A percentile compares a stretch with the other conserved stretches of the same genome.
Conservation (phyloP, 2,888 invertebrate species). For the Polietes domitor region DNA sequence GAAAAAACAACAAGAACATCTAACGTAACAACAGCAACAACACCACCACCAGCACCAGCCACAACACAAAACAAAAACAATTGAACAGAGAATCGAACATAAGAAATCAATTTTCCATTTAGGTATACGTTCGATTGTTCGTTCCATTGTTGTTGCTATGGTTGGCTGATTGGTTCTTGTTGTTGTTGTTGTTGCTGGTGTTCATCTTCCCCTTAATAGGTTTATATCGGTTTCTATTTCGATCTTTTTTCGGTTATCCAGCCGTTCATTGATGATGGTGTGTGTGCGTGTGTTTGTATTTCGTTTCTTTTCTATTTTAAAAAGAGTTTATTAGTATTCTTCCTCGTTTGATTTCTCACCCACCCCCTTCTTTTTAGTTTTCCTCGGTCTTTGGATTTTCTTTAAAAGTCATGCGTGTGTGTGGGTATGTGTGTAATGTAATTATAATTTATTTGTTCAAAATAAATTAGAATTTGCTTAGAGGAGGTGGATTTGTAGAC, state of each 20-base stretch:
- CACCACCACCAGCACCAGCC: too few relatives aligned
- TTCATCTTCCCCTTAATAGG: too few relatives aligned
- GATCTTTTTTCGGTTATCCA: constrained; percentile 9
- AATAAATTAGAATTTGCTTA: neutral
- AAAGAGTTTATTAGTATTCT: constrained; percentile 21
- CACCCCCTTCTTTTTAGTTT: neutral
- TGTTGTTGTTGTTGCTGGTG: too few relatives aligned
- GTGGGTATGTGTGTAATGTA: constrained; percentile 22
- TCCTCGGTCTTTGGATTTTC: neutral
- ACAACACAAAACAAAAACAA: neutral
- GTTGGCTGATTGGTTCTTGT: neutral
- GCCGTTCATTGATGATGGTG: neutral
- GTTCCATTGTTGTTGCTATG: neutral
- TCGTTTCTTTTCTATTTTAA: neutral
- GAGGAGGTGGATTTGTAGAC: constrained; percentile 37
- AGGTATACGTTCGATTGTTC: neutral
- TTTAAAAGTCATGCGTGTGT: too few relatives aligned
- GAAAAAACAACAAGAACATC: neutral
- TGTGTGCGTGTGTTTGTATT: constrained; percentile 1
- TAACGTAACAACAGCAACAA: too few relatives aligned
- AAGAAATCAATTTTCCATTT: constrained; percentile 42
- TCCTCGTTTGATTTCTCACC: neutral
- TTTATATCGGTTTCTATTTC: constrained; percentile 18
- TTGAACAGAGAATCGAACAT: constrained; percentile 32
- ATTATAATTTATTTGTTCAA: constrained; percentile 36